Evolutionary conservation across 2,888 invertebrate species (phyloP), one percentile per base, ranked within the genome.

Genomic region (Sminthurinus aureus): DNA sequence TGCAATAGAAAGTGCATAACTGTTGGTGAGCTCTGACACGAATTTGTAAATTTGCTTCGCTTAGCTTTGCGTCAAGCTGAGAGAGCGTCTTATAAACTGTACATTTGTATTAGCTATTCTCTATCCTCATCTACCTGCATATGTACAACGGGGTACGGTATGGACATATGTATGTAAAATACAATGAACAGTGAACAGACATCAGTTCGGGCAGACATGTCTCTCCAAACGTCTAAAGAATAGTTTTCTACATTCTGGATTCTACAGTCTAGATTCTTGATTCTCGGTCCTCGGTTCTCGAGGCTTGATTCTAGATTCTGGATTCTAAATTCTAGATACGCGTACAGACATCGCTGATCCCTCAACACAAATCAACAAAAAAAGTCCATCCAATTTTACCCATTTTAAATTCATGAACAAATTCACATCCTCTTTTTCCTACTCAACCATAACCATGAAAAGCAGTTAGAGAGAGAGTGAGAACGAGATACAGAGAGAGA

Each of bases 31-130:
- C 88, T 38, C 38, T 87, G 87, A 88, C 87, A 87, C 86, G 88
- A 88, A 88, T 88, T 87, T 87, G 87, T 88, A 88, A 88, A 88
- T 87, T 88, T 87, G 83, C 86, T 85, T 85, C 85, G 85, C 85
- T 86, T 85, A 87, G 86, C 86, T 84, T 84, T 83, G 84, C 79
- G 82, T 83, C 79, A 81, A 84, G 58, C 81, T 71, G 81, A 71
- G 84, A 64, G 58, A 22, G 20, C 77, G 15, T 78, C 64, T 24
- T 64, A 78, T 66, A 77, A 77, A 66, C 67, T 50, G 69, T 69
- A 26, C 50, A 26, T 50, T 20, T 71, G 20, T 51, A 26, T 71
- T 24, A 24, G 58, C 58, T 26, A 24, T 79, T 69, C 58, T 20
- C 80, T 50, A 18, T 51, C 51, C 71, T 58, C 58, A 22, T 8